These are phyloP conservation scores for Ictidomys tridecemlineatus DNA, from an alignment of 2,113 vertebrate genomes.

Conservation along the genomic window DNA sequence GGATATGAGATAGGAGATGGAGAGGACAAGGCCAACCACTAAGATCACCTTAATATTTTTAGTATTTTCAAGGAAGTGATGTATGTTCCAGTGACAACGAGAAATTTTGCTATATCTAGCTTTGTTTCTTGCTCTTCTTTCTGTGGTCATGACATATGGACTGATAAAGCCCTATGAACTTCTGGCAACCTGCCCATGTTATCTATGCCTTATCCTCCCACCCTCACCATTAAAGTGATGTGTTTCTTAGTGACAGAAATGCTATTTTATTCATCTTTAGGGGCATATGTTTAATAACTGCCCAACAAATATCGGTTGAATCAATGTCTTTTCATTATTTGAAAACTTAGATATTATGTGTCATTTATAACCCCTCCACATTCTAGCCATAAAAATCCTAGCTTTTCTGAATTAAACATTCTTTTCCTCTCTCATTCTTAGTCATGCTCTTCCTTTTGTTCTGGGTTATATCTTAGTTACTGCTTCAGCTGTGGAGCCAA, in stretches of 20 bases:
- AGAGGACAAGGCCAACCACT: background rate
- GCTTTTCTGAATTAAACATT: background rate
- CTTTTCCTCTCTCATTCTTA: background rate
- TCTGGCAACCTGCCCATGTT: background rate
- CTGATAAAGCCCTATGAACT: background rate
- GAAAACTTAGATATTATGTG: background rate
- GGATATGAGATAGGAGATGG: background rate
- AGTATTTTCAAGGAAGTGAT: background rate
- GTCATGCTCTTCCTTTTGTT: background rate
- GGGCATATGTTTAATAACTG: slow-evolving; percentile 4
- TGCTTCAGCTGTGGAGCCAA: background rate
- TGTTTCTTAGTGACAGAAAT: slow-evolving; percentile 11
- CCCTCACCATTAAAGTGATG: background rate
- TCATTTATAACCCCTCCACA: background rate
- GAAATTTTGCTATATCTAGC: background rate
- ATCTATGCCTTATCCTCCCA: background rate
- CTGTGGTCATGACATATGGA: background rate
- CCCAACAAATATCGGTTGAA: background rate
- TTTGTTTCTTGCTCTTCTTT: background rate
- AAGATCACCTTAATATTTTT: background rate
- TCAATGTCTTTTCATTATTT: slow-evolving; percentile 10
- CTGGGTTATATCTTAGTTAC: background rate
- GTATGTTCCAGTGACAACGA: background rate
- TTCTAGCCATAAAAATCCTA: background rate
- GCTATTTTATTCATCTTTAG: background rate